Evolutionary conservation across 2,888 invertebrate genomes (phyloP).

Genomic region (Aleiodes leptofemur): DNA sequence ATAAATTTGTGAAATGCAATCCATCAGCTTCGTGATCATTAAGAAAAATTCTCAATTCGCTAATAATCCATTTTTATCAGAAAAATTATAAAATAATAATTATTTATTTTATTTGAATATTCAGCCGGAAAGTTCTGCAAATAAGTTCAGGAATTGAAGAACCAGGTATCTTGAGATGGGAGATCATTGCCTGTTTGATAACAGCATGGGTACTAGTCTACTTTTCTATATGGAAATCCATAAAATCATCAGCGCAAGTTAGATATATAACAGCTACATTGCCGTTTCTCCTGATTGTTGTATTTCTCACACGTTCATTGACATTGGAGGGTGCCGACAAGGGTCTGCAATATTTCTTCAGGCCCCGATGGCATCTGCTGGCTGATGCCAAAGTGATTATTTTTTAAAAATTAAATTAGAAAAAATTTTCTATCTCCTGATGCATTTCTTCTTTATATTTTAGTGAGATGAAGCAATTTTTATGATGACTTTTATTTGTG

Average conservation of each 20-base stretch:
- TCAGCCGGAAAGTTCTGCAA: slow-evolving; percentile 90
- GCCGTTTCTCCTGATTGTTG: slow-evolving; percentile 91
- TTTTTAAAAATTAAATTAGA: not conserved
- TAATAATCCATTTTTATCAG: not conserved
- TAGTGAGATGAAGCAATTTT: too few species aligned
- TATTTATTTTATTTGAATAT: slow-evolving; percentile 66
- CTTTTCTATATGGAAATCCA: slow-evolving; percentile 97
- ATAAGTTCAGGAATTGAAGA: slow-evolving; percentile 90
- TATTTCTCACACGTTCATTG: slow-evolving; percentile 90
- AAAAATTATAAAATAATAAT: slow-evolving; percentile 28
- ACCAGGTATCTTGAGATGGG: slow-evolving; percentile 90
- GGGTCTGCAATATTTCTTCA: slow-evolving; percentile 91
- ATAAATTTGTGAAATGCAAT: too few species aligned
- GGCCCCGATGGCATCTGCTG: slow-evolving; percentile 89
- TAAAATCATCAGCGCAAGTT: slow-evolving; percentile 92
- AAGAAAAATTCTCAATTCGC: too few species aligned
- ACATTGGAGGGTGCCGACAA: slow-evolving; percentile 92
- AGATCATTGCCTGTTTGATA: slow-evolving; percentile 90
- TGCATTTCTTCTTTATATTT: not conserved
- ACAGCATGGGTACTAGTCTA: slow-evolving; percentile 96
- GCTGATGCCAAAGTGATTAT: slow-evolving; percentile 84
- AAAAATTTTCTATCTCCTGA: not conserved
- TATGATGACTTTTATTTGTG: too few species aligned
- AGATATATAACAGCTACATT: slow-evolving; percentile 96
- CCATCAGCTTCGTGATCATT: too few species aligned